Evolutionary conservation across 1,140 invertebrate species (phyloP), one percentile per base, ranked within the genome.

Genomic region (Carposina sasakii): DNA sequence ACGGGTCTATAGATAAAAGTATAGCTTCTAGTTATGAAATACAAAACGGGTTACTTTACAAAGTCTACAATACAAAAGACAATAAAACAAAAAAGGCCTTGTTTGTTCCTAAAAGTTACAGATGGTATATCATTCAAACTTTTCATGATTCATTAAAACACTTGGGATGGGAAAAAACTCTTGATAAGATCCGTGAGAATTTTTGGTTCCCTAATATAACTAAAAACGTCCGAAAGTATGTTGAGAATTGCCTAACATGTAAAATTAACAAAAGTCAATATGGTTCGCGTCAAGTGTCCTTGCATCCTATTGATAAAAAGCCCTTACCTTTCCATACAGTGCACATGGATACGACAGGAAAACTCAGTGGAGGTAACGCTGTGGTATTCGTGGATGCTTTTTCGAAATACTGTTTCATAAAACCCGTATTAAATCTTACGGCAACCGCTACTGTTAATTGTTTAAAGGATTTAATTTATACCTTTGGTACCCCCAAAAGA

Each of bases 61-160:
- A 12, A 6, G 12, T 26, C 12, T 26, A 26, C 24, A 26, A 12
- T 22, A 17, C 50, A 52, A 10, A n/a, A n/a, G 31, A 44, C 19
- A 39, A 41, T 20, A 39, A 34, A 30, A 26, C 39, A 15, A 8
- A 34, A 23, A 52, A 22, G 9, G 16, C 43, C 12, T 13, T 42
- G 2, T 36, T 52, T 20, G 37, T 40, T 6, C 54, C 54, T 23
- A 13, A 30, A n/a, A 39, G 28, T 39, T 45, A 48, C 30, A 23
- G 22, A n/a, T 57, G 42, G 49, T 12, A 40, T 10, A 24, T 56
- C 0, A 58, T 58, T 17, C 48, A 44, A 34, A 16, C 24, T 3
- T 59, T 54, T 47, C 56, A 59, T 31, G 55, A 59, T 6, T 31
- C 39, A 1, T 21, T 51, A 42, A 45, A 47, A 53, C 53, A 56